Conservation (phyloP, 2,888 invertebrate species). For the Chrysodeixis includens region DNA sequence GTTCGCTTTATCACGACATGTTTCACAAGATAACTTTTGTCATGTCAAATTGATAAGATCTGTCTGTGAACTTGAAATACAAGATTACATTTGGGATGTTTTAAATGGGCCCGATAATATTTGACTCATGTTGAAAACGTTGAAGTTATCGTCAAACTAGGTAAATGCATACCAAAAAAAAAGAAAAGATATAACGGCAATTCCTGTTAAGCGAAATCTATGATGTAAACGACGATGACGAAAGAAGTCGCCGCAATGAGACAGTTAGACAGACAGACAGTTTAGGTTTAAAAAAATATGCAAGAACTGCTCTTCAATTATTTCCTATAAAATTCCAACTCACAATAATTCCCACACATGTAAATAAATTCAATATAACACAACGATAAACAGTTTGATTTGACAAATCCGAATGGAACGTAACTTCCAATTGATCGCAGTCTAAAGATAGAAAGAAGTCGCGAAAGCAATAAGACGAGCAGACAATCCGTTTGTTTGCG, state of each 20-base stretch:
- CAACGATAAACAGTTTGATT: constrained; percentile 61
- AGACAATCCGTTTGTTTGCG: constrained; percentile 85
- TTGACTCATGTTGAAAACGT: not conserved
- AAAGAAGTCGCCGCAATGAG: too few relatives aligned
- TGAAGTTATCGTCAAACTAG: too few relatives aligned
- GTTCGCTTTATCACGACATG: constrained; percentile 36
- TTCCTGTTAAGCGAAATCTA: too few relatives aligned
- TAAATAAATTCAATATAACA: constrained; percentile 52
- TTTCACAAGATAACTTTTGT: constrained; percentile 43
- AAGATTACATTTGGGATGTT: constrained; percentile 32
- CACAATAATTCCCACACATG: constrained; percentile 42
- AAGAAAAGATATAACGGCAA: too few relatives aligned
- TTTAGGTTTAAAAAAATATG: not conserved
- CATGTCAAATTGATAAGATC: constrained; percentile 51
- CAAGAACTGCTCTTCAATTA: not conserved
- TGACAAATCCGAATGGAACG: constrained; percentile 52
- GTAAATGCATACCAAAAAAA: too few relatives aligned
- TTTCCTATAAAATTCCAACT: not conserved
- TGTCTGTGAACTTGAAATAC: constrained; percentile 63
- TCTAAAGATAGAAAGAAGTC: constrained; percentile 64
- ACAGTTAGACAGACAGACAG: too few relatives aligned
- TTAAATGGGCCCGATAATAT: not conserved
- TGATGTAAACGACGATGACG: too few relatives aligned
- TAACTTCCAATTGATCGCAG: constrained; percentile 60
- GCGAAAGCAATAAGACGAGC: constrained; percentile 73